phyloP scores from a whole-genome alignment of 2,797 vertebrate genomes.

The Anabacerthia variegaticeps region DNA sequence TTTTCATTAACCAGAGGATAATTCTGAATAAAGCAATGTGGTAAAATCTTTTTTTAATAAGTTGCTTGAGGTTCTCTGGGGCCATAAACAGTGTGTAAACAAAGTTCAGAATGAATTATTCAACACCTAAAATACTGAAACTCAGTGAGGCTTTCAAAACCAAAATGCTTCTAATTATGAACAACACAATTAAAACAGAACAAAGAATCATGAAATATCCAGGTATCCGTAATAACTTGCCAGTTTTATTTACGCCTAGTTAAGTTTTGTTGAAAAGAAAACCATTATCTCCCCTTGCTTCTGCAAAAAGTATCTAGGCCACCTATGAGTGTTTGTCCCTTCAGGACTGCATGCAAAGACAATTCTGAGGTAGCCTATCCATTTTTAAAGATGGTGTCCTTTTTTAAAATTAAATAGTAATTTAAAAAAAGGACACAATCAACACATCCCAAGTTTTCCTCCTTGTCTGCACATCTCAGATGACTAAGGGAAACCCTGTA shows the following conservation, averaged over 20 bases:
- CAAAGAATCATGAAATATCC: neutral
- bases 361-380: neutral
- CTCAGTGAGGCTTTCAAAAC: neutral
- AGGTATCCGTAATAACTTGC: neutral
- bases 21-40: neutral
- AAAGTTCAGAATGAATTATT: neutral
- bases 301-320: neutral
- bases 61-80: neutral
- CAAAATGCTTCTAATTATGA: neutral
- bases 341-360: neutral
- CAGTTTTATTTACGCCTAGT: neutral
- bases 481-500: neutral
- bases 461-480: neutral
- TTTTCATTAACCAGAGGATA: neutral
- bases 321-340: neutral
- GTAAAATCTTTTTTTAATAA: neutral
- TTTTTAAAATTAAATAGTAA: neutral
- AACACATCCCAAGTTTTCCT: neutral
- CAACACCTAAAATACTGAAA: neutral
- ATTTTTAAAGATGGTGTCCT: neutral
- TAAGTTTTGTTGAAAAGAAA: neutral
- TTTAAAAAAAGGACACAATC: too few species aligned
- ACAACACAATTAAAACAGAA: neutral
- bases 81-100: neutral
- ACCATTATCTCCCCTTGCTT: neutral